Conservation (phyloP, 2,888 invertebrate species). For the Patella caerulea region DNA sequence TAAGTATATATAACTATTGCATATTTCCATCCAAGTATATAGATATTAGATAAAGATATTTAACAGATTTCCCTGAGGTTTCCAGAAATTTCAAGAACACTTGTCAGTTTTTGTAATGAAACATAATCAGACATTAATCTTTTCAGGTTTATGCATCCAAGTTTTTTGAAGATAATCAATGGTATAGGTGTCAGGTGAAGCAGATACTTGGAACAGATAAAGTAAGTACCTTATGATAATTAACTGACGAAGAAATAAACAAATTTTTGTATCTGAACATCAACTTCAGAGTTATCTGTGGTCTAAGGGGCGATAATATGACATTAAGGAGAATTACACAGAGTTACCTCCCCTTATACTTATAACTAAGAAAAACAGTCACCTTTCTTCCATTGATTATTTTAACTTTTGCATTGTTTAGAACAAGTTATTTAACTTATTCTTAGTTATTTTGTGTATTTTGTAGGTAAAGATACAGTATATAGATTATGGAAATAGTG, state of each 20-base stretch:
- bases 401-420: neutral
- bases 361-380: neutral
- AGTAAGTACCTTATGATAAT: constrained; percentile 34
- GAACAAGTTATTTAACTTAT: neutral
- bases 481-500: constrained; percentile 65
- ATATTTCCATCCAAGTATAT: too few species aligned
- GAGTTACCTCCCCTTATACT: neutral
- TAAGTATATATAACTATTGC: too few species aligned
- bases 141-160: constrained; percentile 59
- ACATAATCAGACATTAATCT: too few species aligned
- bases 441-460: neutral
- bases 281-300: neutral
- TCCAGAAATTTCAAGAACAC: too few species aligned
- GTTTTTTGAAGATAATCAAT: constrained; percentile 58
- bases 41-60: too few species aligned
- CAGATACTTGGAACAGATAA: constrained; percentile 47
- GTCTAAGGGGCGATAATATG: neutral
- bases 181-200: constrained; percentile 62
- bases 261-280: neutral
- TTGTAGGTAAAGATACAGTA: constrained; percentile 62
- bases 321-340: too few species aligned
- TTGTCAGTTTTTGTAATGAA: too few species aligned
- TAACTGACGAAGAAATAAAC: neutral
- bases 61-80: too few species aligned
- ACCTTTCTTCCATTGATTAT: neutral